Conservation (phyloP, 2,797 vertebrate species). For the Uromys caudimaculatus region DNA sequence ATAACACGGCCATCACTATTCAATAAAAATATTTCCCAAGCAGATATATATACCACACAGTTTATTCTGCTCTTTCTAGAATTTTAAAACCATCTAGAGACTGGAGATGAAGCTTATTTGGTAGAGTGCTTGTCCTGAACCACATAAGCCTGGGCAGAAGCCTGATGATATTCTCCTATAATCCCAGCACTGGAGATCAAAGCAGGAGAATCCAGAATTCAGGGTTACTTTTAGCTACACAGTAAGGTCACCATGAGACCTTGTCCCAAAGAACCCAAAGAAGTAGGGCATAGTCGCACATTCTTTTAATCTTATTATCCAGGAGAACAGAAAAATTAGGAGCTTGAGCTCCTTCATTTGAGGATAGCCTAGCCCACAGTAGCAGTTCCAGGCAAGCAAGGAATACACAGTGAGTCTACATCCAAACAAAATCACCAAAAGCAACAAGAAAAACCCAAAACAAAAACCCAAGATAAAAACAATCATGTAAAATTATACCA, state of each 20-base stretch:
- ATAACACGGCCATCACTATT: not conserved
- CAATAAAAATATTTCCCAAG: not conserved
- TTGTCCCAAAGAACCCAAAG: not conserved
- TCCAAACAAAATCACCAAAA: not conserved
- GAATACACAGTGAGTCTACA: not conserved
- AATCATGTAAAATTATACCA: not conserved
- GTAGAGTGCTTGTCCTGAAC: not conserved
- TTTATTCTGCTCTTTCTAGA: not conserved
- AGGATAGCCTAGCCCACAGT: not conserved
- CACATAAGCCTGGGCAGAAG: no score
- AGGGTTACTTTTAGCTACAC: not conserved
- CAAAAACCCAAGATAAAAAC: not conserved
- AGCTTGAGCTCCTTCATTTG: not conserved
- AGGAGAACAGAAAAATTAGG: not conserved
- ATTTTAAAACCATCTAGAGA: not conserved
- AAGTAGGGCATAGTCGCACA: not conserved
- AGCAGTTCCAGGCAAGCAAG: not conserved
- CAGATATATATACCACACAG: accelerated
- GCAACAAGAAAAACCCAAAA: not conserved
- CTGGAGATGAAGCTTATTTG: not conserved
- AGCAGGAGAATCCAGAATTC: not conserved
- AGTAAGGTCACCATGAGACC: not conserved
- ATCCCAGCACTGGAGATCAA: not conserved
- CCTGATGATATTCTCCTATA: not conserved
- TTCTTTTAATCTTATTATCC: not conserved